Base-by-base conservation (phyloP, 2,888 invertebrate species). In the Muscina levida region DNA sequence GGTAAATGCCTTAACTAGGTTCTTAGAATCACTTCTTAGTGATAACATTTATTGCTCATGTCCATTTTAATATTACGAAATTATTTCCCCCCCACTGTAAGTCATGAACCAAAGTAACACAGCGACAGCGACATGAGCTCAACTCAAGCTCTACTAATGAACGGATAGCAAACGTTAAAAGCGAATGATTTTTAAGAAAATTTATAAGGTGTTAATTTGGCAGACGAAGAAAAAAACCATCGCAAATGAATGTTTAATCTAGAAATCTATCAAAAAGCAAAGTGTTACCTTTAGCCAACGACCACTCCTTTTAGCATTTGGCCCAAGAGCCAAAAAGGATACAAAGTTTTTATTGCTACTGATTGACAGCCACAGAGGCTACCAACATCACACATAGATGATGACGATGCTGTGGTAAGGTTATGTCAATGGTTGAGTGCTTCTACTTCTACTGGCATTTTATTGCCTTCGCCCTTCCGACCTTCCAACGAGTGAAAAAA, bases 101-200 rank as follows among this genome's bases (percentile, higher is more conserved):
- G 3, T 5, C 8, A 31, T 3, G 31, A 31, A 5, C 31, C 4
- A 31, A 31, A 31, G 8, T 8, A 8, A 31, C 3, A 31, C 3
- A 31, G 8, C 3, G 3, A 31, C 31, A 15, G 53, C 11, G 13
- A 56, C 3, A 62, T 19, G 19, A 57, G n/a, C n/a, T n/a, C n/a
- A n/a, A n/a, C n/a, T n/a, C n/a, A 70, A 73, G 65, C 44, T 66
- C 66, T 76, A 72, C 72, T 80, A 80, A 80, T 77, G 76, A 80
- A 72, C 70, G 76, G 70, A 77, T 71, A 73, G 77, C 73, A 73
- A 80, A 80, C 77, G 80, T 59, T 39, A 15, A 48, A 71, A 73
- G 26, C 11, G 31, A 80, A 71, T 76, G 65, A 66, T 48, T 76
- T 57, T 76, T 70, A 51, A 39, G 53, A 73, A 71, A 71, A 71